Evolutionary conservation across 2,888 invertebrate genomes (phyloP), one percentile per base, ranked within the genome.

Genomic region (Cabera pusaria): DNA sequence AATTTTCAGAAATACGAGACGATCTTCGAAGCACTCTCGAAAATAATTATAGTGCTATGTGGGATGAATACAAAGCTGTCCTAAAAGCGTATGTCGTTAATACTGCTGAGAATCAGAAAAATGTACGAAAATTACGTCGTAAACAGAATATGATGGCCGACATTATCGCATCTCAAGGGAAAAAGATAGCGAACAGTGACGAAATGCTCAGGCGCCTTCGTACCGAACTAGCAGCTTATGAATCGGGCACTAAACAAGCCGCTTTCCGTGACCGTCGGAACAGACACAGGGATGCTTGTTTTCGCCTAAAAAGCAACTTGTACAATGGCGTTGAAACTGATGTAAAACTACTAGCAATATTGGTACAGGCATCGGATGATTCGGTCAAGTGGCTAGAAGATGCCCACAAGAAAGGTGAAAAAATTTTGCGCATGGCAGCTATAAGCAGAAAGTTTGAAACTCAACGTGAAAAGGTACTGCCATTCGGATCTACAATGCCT

Each of bases 391-490:
- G 85, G 75, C 56, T 92, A 1, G 65, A 80, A 46, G 56, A 56
- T 1, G 73, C 87, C 0, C 56, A 65, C 16, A 68, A 72, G 35
- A 91, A 90, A 59, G 90, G 90, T 2, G 85, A 90, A 39, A 85
- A 83, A 53, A 85, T 92, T 27, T 56, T 90, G 24, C 82, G 86
- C 10, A 56, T 92, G 46, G 82, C 86, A 10, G 77, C 80, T 10
- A 72, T 89, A n/a, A 92, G 92, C 47, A 70, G 89, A 18, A 91
- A 91, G 64, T 89, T 85, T 54, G 91, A 92, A 71, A 91, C 90
- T 0, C 83, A 84, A 44, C 71, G 80, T 6, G 91, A 91, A 65
- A 90, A 88, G 56, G 72, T 90, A 7, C 44, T 87, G 23, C 87
- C 86, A 1, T 90, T 65, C 42, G 84, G 78, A 25, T 64, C 67